Evolutionary conservation across 2,888 invertebrate species (phyloP).

Genomic region (Anoplius nigerrimus): DNA sequence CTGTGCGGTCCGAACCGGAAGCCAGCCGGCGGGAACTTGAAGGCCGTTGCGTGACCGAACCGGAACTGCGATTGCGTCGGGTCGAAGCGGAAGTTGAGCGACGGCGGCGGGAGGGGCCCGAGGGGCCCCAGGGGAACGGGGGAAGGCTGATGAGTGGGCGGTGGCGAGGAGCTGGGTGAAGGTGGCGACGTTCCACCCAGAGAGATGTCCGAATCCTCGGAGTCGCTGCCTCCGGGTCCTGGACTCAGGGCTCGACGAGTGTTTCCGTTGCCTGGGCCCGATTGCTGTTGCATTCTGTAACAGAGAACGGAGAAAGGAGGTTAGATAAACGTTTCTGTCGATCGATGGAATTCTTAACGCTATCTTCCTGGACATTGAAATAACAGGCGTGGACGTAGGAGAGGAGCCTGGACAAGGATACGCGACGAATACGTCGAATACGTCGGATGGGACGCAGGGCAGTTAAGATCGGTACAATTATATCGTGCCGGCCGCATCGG

Average conservation of each 20-base stretch:
- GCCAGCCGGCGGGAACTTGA: slow-evolving; percentile 70
- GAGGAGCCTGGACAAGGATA: background rate
- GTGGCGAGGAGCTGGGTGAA: slow-evolving; percentile 71
- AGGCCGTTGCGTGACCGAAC: slow-evolving; percentile 70
- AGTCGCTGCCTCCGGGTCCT: slow-evolving; percentile 69
- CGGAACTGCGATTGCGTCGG: slow-evolving; percentile 71
- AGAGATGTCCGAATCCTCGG: slow-evolving; percentile 73
- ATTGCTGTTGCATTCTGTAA: slow-evolving; percentile 73
- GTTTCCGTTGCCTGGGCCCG: slow-evolving; percentile 68
- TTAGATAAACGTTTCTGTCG: slow-evolving; percentile 2
- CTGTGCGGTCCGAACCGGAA: slow-evolving; percentile 72
- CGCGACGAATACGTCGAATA: background rate
- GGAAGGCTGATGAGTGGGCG: slow-evolving; percentile 68
- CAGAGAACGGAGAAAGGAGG: background rate
- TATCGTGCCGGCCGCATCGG: background rate
- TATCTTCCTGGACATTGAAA: no score
- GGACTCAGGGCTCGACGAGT: slow-evolving; percentile 68
- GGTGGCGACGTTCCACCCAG: slow-evolving; percentile 72
- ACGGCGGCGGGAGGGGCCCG: slow-evolving; percentile 69
- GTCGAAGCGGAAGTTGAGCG: slow-evolving; percentile 71
- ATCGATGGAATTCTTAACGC: no score
- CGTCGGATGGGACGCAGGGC: no score
- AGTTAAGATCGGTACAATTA: no score
- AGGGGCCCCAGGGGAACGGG: slow-evolving; percentile 69
- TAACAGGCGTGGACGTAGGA: background rate